Conservation (phyloP, 2,888 invertebrate genomes). For the Sinotaia quadrata region DNA sequence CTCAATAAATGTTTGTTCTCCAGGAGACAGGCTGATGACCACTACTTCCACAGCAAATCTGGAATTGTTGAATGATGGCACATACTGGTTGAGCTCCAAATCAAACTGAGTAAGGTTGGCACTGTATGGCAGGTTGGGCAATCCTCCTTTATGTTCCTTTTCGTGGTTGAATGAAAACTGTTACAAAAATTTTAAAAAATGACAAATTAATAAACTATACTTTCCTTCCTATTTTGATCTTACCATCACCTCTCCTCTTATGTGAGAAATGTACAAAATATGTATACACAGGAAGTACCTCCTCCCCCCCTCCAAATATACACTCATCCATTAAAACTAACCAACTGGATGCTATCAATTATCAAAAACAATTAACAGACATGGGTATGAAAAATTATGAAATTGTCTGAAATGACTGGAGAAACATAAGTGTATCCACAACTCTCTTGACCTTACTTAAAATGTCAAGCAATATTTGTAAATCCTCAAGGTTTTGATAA, state of each 20-base stretch:
- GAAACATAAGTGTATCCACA: no score
- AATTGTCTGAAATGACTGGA: no score
- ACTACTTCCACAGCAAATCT: constrained; percentile 78
- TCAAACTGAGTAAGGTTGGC: constrained; percentile 80
- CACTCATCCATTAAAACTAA: no score
- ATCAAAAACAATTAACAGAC: no score
- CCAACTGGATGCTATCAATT: no score
- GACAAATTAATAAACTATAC: not conserved
- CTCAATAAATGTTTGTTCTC: constrained; percentile 57
- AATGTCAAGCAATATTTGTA: no score
- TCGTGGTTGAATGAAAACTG: constrained; percentile 76
- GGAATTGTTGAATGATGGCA: constrained; percentile 72
- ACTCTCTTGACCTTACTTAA: no score
- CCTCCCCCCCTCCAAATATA: no score
- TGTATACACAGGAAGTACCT: constrained; percentile 21
- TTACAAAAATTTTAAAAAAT: constrained; percentile 24
- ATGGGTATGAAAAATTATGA: no score
- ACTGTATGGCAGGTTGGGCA: constrained; percentile 80
- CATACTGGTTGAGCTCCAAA: constrained; percentile 76
- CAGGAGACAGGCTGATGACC: constrained; percentile 73
- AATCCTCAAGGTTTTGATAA: no score
- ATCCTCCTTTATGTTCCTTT: constrained; percentile 74
- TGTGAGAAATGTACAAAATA: constrained; percentile 5
- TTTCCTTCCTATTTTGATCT: not conserved
- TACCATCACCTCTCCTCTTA: no score